phyloP scores from a whole-genome alignment of 1,140 invertebrate species.

The fruit fly (Drosophila melanogaster) region DNA sequence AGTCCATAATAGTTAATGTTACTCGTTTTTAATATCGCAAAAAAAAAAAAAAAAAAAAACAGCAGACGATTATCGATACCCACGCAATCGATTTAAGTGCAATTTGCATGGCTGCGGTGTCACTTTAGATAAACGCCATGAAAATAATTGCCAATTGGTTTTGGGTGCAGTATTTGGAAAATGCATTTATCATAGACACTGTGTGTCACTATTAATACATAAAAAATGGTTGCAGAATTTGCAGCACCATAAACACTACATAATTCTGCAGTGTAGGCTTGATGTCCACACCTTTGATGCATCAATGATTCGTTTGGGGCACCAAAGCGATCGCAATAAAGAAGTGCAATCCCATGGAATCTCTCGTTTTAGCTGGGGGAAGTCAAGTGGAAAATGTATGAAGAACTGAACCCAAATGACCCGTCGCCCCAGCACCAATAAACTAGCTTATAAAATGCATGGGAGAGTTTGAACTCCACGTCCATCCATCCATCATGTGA shows the following conservation, averaged over 20 bases:
- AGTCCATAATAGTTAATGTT: constrained; percentile 51
- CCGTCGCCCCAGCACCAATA: neutral
- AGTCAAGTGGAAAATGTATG: constrained; percentile 68
- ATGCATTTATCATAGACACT: neutral
- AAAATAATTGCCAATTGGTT: constrained; percentile 60
- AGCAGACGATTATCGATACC: constrained; percentile 61
- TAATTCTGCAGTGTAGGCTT: neutral
- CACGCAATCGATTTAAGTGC: constrained; percentile 52
- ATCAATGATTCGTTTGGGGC: constrained; percentile 55
- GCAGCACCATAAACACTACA: no score
- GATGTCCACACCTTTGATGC: constrained; percentile 56
- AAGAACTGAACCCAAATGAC: constrained; percentile 34
- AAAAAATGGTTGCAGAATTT: no score
- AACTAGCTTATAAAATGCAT: constrained; percentile 25
- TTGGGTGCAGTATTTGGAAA: constrained; percentile 35
- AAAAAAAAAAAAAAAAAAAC: constrained; percentile 27
- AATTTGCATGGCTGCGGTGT: constrained; percentile 62
- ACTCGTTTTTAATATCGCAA: constrained; percentile 41
- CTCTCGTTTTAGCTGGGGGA: constrained; percentile 29
- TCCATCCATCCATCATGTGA: constrained; percentile 35
- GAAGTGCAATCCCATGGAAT: constrained; percentile 55
- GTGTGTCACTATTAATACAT: no score
- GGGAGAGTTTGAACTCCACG: constrained; percentile 19
- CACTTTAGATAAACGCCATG: constrained; percentile 51
- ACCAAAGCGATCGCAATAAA: constrained; percentile 47